A percentile compares a stretch with the other conserved stretches of the same genome.
Evolutionary conservation across 1,140 invertebrate genomes (phyloP).

Genomic region (Procambarus virginalis): DNA sequence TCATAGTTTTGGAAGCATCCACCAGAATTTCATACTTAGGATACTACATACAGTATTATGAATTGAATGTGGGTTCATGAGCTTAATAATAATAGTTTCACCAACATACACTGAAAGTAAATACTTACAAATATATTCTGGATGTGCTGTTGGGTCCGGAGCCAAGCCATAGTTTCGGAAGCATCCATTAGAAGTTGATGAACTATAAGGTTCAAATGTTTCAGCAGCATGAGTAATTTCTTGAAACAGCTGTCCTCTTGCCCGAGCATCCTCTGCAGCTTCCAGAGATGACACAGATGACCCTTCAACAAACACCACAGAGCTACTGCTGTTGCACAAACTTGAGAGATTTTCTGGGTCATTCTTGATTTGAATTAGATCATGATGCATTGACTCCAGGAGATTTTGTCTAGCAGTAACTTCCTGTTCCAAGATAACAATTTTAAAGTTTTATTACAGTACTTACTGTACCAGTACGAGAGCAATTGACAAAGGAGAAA

Average conservation of each 20-base stretch:
- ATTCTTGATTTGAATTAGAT: constrained; percentile 49
- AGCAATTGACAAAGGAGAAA: too few species aligned
- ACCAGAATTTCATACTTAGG: not conserved
- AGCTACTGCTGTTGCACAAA: constrained; percentile 21
- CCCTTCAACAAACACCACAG: not conserved
- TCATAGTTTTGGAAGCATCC: constrained; percentile 30
- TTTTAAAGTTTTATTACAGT: too few species aligned
- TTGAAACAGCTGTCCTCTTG: constrained; percentile 47
- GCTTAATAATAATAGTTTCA: not conserved
- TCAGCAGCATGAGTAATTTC: constrained; percentile 54
- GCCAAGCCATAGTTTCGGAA: constrained; percentile 31
- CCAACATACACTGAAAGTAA: not conserved
- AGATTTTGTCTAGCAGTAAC: not conserved
- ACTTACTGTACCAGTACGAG: too few species aligned
- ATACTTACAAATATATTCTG: constrained; percentile 44
- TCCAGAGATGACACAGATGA: constrained; percentile 14
- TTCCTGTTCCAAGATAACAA: constrained; percentile 17
- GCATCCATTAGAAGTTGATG: constrained; percentile 11
- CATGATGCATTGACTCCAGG: constrained; percentile 10
- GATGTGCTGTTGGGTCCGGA: constrained; percentile 12
- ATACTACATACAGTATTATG: too few species aligned
- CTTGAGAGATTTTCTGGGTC: constrained; percentile 46
- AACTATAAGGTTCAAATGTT: constrained; percentile 50
- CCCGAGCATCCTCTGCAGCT: constrained; percentile 34
- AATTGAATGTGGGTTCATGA: not conserved